phyloP scores from a whole-genome alignment of 1,140 invertebrate genomes.

The Magallana ariakensis region DNA sequence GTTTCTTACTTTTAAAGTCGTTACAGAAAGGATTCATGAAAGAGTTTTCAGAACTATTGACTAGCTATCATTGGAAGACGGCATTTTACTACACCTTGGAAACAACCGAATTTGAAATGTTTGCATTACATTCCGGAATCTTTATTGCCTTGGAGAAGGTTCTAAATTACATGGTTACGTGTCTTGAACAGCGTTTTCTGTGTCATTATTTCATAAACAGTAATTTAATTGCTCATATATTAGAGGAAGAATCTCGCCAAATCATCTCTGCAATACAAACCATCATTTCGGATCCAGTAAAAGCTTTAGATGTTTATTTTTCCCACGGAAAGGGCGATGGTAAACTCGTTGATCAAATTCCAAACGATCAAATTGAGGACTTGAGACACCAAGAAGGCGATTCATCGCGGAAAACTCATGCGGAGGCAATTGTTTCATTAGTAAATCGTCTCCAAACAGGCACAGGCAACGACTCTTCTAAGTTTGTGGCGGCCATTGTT shows the following conservation, averaged over 20 bases:
- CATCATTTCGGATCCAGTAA: neutral
- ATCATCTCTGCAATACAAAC: neutral
- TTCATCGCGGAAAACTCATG: neutral
- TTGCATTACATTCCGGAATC: neutral
- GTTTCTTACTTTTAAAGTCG: conserved; percentile 29
- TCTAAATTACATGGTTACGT: neutral
- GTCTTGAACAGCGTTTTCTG: neutral
- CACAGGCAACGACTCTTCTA: neutral
- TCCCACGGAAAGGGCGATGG: neutral
- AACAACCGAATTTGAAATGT: neutral
- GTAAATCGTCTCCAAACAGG: neutral
- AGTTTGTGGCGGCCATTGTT: neutral
- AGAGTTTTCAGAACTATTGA: conserved; percentile 4
- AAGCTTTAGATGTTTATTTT: conserved; percentile 22
- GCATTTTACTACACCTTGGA: conserved; percentile 9
- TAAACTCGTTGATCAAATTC: neutral
- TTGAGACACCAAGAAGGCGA: conserved; percentile 17
- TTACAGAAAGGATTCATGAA: conserved; percentile 8
- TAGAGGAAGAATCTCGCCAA: neutral
- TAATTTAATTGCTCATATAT: conserved; percentile 31
- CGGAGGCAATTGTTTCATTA: neutral
- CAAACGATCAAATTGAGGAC: neutral
- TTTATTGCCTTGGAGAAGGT: conserved; percentile 1
- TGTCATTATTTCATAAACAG: conserved; percentile 24
- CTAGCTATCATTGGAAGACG: conserved; percentile 15